Evolutionary conservation across 2,113 vertebrate genomes (phyloP), one percentile per base, ranked within the genome.

Genomic region (Caracal caracal): DNA sequence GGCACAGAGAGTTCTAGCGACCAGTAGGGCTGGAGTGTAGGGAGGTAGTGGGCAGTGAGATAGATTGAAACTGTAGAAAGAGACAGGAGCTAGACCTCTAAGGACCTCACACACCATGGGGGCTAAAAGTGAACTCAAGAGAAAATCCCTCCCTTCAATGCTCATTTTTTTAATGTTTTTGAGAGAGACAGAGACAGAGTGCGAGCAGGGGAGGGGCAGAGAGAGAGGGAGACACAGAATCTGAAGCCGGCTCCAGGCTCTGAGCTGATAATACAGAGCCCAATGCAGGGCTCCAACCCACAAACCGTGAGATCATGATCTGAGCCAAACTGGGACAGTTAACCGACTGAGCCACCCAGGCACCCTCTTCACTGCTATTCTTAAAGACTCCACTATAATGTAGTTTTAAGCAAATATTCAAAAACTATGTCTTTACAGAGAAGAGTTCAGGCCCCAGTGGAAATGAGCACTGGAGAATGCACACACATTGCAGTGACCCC

Each of bases 371-470:
- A 61, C 63, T 59, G 19, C 43, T 84, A 24, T 89, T 51, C 28
- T 89, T 93, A 35, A 30, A n/a, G 17, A 30, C 51, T 56, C 19
- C 26, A 7, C 7, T 24, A 65, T 68, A 66, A 63, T 35, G 9
- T 20, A 71, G 56, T 87, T 94, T 87, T 37, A 63, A 85, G 40
- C 47, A 71, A 76, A 7, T 51, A 24, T 70, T 94, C 78, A 85
- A 66, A 90, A 96, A 35, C 56, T 47, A 1, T 76, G 3, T 40
- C 95, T 92, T 61, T 33, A 78, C 5, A 79, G 26, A 33, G 88
- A 87, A 73, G 9, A n/a, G 26, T 80, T 63, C 4, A 11, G 19
- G 35, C 20, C 24, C 40, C 56, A 7, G 20, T 40, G 13, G 20
- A 80, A 90, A 83, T 56, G 43, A 76, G 3, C n/a, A 35, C 37